Conservation (phyloP, 1,140 invertebrate genomes). For the Nebria ingens region DNA sequence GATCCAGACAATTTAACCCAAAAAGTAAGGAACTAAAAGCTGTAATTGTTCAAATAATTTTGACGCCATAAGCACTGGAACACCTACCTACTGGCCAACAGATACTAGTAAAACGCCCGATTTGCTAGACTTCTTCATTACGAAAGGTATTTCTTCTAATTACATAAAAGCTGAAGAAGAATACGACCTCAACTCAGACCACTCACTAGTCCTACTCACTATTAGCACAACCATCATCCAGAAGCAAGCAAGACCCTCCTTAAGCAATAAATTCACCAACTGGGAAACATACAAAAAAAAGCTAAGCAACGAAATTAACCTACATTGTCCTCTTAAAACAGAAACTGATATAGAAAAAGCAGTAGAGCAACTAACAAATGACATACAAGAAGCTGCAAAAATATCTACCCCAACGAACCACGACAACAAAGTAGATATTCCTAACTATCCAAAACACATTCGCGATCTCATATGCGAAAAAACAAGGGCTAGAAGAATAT, state of each 20-base stretch:
- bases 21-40: slow-evolving; percentile 22
- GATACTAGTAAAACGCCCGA: slow-evolving; percentile 29
- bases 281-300: not conserved
- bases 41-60: not conserved
- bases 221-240: slow-evolving; percentile 12
- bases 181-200: slow-evolving; percentile 21
- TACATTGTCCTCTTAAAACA: too few species aligned
- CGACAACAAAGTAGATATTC: not conserved
- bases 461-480: not conserved
- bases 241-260: not conserved
- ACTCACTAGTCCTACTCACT: slow-evolving; percentile 19
- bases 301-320: not conserved
- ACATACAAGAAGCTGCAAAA: slow-evolving; percentile 21
- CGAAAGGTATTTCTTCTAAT: slow-evolving; percentile 19
- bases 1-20: slow-evolving; percentile 25
- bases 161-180: slow-evolving; percentile 12
- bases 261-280: not conserved
- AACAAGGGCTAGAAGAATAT: not conserved
- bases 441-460: not conserved
- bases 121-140: slow-evolving; percentile 32
- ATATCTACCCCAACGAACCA: not conserved
- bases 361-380: slow-evolving; percentile 15
- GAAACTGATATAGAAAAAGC: not conserved
- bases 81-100: slow-evolving; percentile 33
- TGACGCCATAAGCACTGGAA: slow-evolving; percentile 15